phyloP scores from a whole-genome alignment of 92 coral and sea anemone genomes.

The Scolanthus callimorphus region DNA sequence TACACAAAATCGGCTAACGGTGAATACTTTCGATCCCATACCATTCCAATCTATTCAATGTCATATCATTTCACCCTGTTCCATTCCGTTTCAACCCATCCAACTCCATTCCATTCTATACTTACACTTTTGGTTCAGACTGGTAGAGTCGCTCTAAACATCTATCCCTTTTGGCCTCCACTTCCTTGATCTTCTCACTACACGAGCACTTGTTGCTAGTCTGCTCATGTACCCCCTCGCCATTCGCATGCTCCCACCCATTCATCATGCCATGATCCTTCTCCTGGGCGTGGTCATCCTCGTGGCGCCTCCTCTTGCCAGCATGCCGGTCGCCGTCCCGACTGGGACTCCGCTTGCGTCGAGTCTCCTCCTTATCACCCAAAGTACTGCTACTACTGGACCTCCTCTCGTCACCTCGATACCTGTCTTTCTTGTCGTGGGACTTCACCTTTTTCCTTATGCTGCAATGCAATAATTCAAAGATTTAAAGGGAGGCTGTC shows the following conservation, averaged over 20 bases:
- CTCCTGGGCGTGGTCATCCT: conserved; percentile 54
- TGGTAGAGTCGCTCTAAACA: conserved; percentile 53
- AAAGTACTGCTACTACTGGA: conserved; percentile 47
- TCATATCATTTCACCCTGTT: too few relatives aligned
- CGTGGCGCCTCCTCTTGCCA: conserved; percentile 72
- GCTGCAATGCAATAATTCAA: too few relatives aligned
- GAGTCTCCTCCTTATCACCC: conserved; percentile 25
- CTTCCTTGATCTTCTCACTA: conserved; percentile 24
- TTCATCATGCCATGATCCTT: conserved; percentile 31
- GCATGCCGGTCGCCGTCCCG: conserved; percentile 55
- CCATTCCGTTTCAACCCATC: too few relatives aligned
- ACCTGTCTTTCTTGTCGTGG: too few relatives aligned
- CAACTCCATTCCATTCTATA: too few relatives aligned
- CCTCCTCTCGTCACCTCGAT: too few relatives aligned
- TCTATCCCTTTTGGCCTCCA: conserved; percentile 15
- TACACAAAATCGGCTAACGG: neutral
- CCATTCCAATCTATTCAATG: neutral
- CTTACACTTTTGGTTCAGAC: conserved; percentile 82
- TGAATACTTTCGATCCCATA: too few relatives aligned
- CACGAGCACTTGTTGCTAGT: conserved; percentile 37
- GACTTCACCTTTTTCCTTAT: too few relatives aligned
- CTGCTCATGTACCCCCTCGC: neutral
- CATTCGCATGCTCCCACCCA: conserved; percentile 13
- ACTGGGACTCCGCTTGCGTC: conserved; percentile 86
- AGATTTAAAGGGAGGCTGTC: too few relatives aligned